Percentiles rank a stretch among this genome's conserved stretches.
phyloP scores from a whole-genome alignment of 2,797 vertebrate species.

The Pipistrellus pipistrellus region DNA sequence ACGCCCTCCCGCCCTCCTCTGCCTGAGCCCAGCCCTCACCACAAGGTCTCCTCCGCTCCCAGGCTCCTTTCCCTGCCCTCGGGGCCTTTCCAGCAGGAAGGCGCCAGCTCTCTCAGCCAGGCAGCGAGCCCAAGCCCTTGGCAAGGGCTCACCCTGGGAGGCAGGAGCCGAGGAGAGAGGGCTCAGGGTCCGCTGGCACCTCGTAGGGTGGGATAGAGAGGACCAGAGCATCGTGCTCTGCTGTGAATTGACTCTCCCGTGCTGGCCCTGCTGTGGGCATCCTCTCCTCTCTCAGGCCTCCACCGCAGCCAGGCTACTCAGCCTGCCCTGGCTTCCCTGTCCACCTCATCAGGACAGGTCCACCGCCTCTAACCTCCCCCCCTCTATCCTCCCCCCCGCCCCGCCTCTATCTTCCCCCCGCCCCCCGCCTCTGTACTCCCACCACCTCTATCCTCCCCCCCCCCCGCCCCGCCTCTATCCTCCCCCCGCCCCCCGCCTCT shows the following conservation, averaged over 20 bases:
- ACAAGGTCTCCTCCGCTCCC: background rate
- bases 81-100: background rate
- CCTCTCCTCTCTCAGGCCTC: background rate
- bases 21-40: background rate
- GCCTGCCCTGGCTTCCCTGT: background rate
- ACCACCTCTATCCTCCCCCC: too few species aligned
- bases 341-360: background rate
- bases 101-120: background rate
- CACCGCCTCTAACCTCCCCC: background rate
- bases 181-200: background rate
- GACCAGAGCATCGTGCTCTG: too few species aligned
- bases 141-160: background rate
- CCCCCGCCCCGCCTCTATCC: too few species aligned
- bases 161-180: background rate
- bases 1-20: background rate
- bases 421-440: too few species aligned
- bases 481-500: too few species aligned
- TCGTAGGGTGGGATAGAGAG: background rate
- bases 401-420: too few species aligned
- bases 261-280: too few species aligned
- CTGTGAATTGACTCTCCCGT: fast-evolving
- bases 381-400: too few species aligned
- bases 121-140: background rate
- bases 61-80: background rate
- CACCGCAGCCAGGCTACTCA: background rate